Base-by-base conservation (phyloP, 1,140 invertebrate genomes). In the Dendrolimus kikuchii region DNA sequence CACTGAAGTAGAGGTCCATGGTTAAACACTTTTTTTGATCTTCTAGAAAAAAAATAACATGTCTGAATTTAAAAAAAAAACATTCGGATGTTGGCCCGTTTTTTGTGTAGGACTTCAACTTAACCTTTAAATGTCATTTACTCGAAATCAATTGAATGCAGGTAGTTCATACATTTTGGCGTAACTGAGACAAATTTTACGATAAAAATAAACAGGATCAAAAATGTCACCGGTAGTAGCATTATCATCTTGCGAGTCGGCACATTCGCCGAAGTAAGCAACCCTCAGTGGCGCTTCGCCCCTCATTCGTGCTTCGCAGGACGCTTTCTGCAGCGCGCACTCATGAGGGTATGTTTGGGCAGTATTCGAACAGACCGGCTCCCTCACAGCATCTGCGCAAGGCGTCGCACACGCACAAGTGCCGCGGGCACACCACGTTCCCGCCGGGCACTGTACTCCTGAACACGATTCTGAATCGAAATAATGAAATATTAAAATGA, bases 341-440 rank as follows among this genome's bases (percentile, higher is more conserved):
- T 96, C 94, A 76, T 93, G 96, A 52, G 88, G 77, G 77, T 95
- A 97, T 0, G 94, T 96, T 44, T 89, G 89, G 57, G 92, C 90
- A 68, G 95, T 92, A 67, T 91, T 94, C 43, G 93, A 94, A 77
- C 96, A 98, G 38, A 97, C 93, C 5, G 92, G 91, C 70, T 93
- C 91, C 7, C 76, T 68, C 8, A 66, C 68, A 5, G 61, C 66
- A 7, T 67, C 77, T 0, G 70, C 68, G 55, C 81, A 85, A 5
- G 71, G 59, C 6, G 55, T 64, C 36, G 59, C 57, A 51, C 82
- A 86, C 6, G 80, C 65, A 56, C 81, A 86, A n/a, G 69, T 57
- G 7, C 82, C 82, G n/a, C 82, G 79, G 2, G 77, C 79, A 43
- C 82, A 86, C 77, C 74, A 83, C 43, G 77, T 83, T 8, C 80